Base-by-base conservation (phyloP, 2,888 invertebrate species). In the Coenonympha arcania region DNA sequence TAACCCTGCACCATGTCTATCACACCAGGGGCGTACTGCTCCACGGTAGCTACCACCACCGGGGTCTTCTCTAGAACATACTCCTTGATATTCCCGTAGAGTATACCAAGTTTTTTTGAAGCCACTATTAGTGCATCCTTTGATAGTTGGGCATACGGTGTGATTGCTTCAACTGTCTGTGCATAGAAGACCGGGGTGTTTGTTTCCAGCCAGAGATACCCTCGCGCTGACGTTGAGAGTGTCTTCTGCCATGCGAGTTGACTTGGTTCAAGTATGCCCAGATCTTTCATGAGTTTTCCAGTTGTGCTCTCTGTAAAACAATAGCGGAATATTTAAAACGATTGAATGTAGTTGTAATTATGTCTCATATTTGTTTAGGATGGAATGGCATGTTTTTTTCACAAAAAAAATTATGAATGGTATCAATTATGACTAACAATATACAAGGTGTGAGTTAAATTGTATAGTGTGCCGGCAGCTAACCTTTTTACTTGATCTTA, bases 11-110 rank as follows among this genome's bases (percentile, higher is more conserved):
- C 84, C 62, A 88, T 89, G 9, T 89, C 89, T 16, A 92, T 70
- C 52, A 92, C 74, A n/a, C 93, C 93, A 0, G 93, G 93, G 6
- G 89, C 89, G 66, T 93, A 92, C 54, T 89, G 79, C 44, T 93
- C 93, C 62, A 93, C 87, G 0, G 80, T 79, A 0, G 74, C 69
- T 0, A 74, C 60, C 0, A 87, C 83, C 1, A 83, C 67, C 0
- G 87, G 85, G 9, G 81, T 76, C 60, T 90, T 90, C 50, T 84
- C 84, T 2, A 71, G 69, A 2, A 87, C 69, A 62, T 88, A 90
- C 6, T 83, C 82, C 20, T 73, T 80, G n/a, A 81, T 60, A 57
- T 88, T 88, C 2, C 69, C 69, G 55, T 86, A 90, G 1, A 87
- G 51, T 53, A 84, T 73, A 37, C 83, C 75, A 6, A 79, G 73